Base-by-base conservation (phyloP, 2,888 invertebrate species). In the Drosophila dives region DNA sequence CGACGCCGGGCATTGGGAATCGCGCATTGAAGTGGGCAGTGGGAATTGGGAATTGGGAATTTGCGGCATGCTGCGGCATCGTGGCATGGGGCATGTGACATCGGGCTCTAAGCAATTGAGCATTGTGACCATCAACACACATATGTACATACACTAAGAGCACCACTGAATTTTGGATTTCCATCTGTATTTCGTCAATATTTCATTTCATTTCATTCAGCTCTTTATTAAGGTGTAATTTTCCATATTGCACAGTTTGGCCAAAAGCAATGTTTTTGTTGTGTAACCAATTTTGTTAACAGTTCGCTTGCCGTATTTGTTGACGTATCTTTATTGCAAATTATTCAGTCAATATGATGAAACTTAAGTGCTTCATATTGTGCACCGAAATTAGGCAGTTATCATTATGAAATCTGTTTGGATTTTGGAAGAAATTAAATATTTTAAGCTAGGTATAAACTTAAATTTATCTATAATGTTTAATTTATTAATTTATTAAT, bases 211-310 rank as follows among this genome's bases (percentile, higher is more conserved):
- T 71, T 6, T 29, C 6, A 75, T 87, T 84, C 73, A 71, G 58
- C 83, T 61, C 88, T 85, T 76, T 79, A 85, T 85, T 88, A 85
- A 84, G 83, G 71, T 68, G 71, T 72, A 85, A 89, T 85, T 84
- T 77, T 75, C 70, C 64, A 69, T 68, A 75, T 68, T 36, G 73
- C 72, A 62, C 71, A 53, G 51, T 55, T n/a, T 55, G 45, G 17
- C 34, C 63, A 64, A 66, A 67, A 64, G 53, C 45, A 63, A 49
- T 42, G 45, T 48, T 62, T 56, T 62, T 34, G 26, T 63, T n/a
- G 33, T 26, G 50, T 17, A 10, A 23, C 23, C 10, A 17, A 32
- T 32, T n/a, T 36, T n/a, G 15, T 15, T 6, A 53, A 36, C 26
- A 20, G n/a, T 34, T 26, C 36, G 10, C 20, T 34, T 17, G 17